Evolutionary conservation across 1,140 invertebrate species (phyloP), one percentile per base, ranked within the genome.

Genomic region (Thalassaphorura encarpata): DNA sequence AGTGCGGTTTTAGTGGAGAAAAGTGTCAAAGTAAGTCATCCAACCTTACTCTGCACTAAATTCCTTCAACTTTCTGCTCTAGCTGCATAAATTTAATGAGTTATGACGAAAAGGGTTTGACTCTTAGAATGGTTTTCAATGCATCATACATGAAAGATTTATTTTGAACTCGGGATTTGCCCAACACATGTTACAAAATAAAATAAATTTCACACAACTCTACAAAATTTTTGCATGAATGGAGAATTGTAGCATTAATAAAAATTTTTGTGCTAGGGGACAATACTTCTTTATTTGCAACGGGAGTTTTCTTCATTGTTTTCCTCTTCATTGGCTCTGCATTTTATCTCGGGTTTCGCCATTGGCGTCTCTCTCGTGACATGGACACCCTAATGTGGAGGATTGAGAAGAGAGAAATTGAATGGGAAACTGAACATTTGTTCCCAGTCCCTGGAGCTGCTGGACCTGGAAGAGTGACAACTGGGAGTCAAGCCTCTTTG

Each of bases 361-460:
- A 94, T 68, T 95, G 89, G 87, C 80, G 82, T 21, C 95, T 96
- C 69, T 93, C 97, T 67, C 89, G 94, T 67, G 92, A 96, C 67
- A 73, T 97, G 54, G 92, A 96, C 65, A 90, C 85, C 41, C 72
- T 96, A 19, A 76, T 97, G 0, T 97, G 93, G 93, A 94, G 95
- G 72, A 85, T 97, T 23, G 93, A 97, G 72, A 92, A 84, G 71
- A 83, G 83, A 58, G 92, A 97, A 60, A 85, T 89, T 47, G 80
- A 85, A 51, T 63, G 68, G 54, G 64, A 69, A 48, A 64, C 60
- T 26, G 36, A 45, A 24, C 18, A 19, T 27, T 13, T 51, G 13
- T 42, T 41, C 27, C 50, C 27, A 2, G 16, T 33, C 2, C 41
- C 16, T 51, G 49, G 24, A 0, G 27, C 61, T 43, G n/a, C 11